Evolutionary conservation across 2,797 vertebrate species (phyloP), one percentile per base, ranked within the genome.

Genomic region (Micrastur ruficollis): DNA sequence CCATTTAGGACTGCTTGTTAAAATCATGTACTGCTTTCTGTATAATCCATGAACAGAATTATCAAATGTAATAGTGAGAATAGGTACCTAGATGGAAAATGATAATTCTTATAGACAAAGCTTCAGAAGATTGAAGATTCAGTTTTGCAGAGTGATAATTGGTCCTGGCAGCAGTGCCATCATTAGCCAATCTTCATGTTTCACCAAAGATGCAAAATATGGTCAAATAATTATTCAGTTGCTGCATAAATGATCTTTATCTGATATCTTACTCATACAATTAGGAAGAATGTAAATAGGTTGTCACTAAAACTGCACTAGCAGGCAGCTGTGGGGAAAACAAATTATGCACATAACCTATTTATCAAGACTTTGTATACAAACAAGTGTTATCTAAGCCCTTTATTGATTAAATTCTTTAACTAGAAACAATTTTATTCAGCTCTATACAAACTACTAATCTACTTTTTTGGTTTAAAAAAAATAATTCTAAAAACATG

Each of bases 191-290:
- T 59, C 25, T 90, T 89, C 49, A 23, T 61, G 42, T 85, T 84
- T 95, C 83, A 95, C 95, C 67, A 85, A 82, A 93, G 49, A 89
- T 78, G 74, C 25, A 95, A 92, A 95, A 85, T 56, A 53, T 47
- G 44, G 46, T 80, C 65, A 92, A 95, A 95, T 78, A 95, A 91
- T 90, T 82, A 82, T 71, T 95, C 82, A 32, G 44, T 38, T 84
- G 46, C 46, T 73, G 14, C 46, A 31, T 53, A 82, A 96, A 89
- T 72, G 46, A 87, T 84, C 61, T 86, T 94, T 92, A 85, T 82
- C 68, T 56, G 61, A 84, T 31, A 90, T 82, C 66, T 94, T 94
- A 68, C 53, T 93, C 44, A 31, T 53, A 95, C 26, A 78, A 78
- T 83, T 82, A 89, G 40, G 76, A 93, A 44, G 53, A 91, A 67